These are phyloP conservation scores for Pinctada fucata DNA, from an alignment of 2,888 invertebrate genomes.

Conservation along the genomic window DNA sequence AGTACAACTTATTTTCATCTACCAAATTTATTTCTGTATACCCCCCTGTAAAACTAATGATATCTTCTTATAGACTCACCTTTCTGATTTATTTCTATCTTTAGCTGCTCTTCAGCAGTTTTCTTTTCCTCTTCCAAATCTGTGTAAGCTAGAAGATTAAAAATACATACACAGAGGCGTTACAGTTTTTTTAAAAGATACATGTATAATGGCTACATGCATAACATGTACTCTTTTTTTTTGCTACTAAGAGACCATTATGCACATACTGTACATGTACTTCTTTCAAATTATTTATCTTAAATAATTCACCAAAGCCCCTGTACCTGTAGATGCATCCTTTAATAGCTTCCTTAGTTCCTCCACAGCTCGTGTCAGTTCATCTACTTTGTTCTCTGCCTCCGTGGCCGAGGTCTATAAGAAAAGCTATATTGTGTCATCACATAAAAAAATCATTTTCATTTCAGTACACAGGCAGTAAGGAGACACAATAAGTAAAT, in stretches of 20 bases:
- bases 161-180: background rate
- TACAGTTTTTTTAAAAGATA: background rate
- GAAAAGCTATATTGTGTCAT: background rate
- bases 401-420: conserved; percentile 83
- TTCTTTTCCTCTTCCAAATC: conserved; percentile 82
- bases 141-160: conserved; percentile 38
- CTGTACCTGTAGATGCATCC: conserved; percentile 81
- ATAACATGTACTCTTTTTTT: too few species aligned
- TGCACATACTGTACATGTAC: too few species aligned
- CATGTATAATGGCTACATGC: background rate
- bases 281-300: too few species aligned
- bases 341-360: conserved; percentile 85
- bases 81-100: conserved; percentile 81
- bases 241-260: too few species aligned
- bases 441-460: too few species aligned
- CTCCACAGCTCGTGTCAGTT: conserved; percentile 86
- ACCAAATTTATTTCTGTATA: too few species aligned
- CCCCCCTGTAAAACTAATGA: too few species aligned
- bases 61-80: conserved; percentile 44
- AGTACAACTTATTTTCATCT: too few species aligned
- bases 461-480: too few species aligned
- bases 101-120: conserved; percentile 84
- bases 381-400: conserved; percentile 86
- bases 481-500: too few species aligned
- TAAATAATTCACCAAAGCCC: too few species aligned